These are phyloP conservation scores for Vesta saturnalis DNA, from an alignment of 2,888 invertebrate genomes.

Conservation along the genomic window DNA sequence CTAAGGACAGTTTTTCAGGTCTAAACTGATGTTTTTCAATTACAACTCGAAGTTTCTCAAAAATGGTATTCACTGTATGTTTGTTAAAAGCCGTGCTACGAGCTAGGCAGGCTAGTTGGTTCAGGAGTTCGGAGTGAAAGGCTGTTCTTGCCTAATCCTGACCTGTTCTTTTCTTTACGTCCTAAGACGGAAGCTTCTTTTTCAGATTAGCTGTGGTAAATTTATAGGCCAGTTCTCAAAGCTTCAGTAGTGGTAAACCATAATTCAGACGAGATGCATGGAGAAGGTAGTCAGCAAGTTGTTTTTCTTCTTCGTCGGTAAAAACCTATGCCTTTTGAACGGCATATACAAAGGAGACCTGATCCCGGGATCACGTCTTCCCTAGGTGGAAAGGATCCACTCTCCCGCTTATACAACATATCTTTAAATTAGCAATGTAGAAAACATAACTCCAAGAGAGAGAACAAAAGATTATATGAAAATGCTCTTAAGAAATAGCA, in stretches of 20 bases:
- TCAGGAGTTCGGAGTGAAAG: conserved; percentile 6
- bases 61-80: conserved; percentile 2
- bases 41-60: background rate
- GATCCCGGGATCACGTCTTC: too few species aligned
- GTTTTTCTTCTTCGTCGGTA: too few species aligned
- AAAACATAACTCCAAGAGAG: background rate
- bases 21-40: background rate
- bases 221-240: conserved; percentile 1
- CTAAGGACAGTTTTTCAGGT: background rate
- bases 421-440: background rate
- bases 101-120: conserved; percentile 3
- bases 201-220: background rate
- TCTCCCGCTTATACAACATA: too few species aligned
- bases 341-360: background rate
- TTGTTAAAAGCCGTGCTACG: too few species aligned
- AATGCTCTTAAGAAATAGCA: too few species aligned
- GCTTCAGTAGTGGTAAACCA: too few species aligned
- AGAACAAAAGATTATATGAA: background rate
- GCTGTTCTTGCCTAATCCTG: background rate
- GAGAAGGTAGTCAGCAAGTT: conserved; percentile 12
- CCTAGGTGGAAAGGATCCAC: background rate
- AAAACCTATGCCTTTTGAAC: conserved; percentile 10
- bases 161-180: too few species aligned
- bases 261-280: conserved; percentile 12
- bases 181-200: background rate